Percentiles rank a stretch among this genome's conserved stretches.
Evolutionary conservation across 2,113 vertebrate genomes (phyloP).

Genomic region (Chaetodon auriga): DNA sequence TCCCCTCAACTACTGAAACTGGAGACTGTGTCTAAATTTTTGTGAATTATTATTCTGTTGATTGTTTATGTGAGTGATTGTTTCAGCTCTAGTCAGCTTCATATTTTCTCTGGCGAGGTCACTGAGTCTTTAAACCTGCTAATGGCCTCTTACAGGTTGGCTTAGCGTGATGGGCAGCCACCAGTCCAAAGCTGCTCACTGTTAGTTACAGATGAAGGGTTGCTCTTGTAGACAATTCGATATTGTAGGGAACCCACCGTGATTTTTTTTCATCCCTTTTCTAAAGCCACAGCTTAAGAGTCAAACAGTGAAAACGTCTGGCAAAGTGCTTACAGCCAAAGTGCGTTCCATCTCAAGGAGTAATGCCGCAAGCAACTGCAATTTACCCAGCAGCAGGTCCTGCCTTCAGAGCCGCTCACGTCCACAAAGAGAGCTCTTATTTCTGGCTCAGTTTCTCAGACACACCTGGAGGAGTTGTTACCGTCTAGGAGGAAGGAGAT

Average conservation of each 20-base stretch:
- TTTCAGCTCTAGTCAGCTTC: neutral
- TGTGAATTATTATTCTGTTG: no score
- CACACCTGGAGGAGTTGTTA: conserved; percentile 42
- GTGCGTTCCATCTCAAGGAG: neutral
- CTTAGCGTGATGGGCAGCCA: neutral
- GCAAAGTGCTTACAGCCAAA: neutral
- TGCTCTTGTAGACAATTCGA: neutral
- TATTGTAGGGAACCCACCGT: neutral
- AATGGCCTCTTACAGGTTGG: neutral
- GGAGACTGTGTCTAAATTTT: no score
- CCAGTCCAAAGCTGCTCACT: neutral
- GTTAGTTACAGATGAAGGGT: neutral
- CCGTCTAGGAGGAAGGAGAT: conserved; percentile 9
- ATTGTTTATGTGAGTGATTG: no score
- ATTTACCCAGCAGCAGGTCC: conserved; percentile 10
- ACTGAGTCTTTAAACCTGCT: neutral
- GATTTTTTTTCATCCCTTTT: neutral
- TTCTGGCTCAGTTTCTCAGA: neutral
- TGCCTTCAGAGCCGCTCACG: neutral
- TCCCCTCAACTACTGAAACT: no score
- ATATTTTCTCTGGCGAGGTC: neutral
- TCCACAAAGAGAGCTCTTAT: neutral
- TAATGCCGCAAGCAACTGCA: neutral
- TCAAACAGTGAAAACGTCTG: neutral
- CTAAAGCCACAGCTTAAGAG: neutral